Base-by-base conservation (phyloP, 1,140 invertebrate species). In the Trachymyrmex cornetzi region DNA sequence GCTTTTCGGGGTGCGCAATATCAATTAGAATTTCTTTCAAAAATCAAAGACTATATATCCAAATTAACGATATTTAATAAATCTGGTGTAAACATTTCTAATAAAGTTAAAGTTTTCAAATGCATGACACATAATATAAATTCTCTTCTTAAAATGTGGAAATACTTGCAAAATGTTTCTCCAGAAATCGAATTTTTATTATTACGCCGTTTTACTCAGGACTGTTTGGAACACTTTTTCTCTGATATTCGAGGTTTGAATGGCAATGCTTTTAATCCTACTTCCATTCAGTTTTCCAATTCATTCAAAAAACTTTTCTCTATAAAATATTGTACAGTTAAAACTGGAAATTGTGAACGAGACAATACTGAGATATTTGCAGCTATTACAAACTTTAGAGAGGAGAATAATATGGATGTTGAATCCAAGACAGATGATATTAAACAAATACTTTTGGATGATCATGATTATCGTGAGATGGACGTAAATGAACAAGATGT, bases 81-180 rank as follows among this genome's bases (percentile, higher is more conserved):
- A 50, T 22, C 67, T 14, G 44, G 67, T 50, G 22, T 50, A 48
- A 71, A 50, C 24, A 24, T 71, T 48, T 71, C 67, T 50, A 71
- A 71, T 71, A 71, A 14, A 71, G 12, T 71, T 71, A 69, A 69
- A 71, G 67, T 71, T 24, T 71, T 50, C 12, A 71, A 71, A 71
- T 71, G 67, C 67, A 71, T 71, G 67, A 71, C 2, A 16, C 67
- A 71, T 22, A 71, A 71, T 71, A 71, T 71, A 50, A 71, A 71
- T 71, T 71, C 67, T 14, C 67, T 71, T 50, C 67, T 71, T 50
- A 2, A 71, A 71, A 71, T 71, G 22, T 50, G 67, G 44, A 1
- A 71, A 71, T 71, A 71, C 6, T 71, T 71, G 44, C 22, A 50
- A 71, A 24, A 71, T 24, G 16, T 71, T 1, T 16, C 3, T 44